Evolutionary conservation across 2,797 vertebrate genomes (phyloP).

Genomic region (Champsocephalus gunnari): DNA sequence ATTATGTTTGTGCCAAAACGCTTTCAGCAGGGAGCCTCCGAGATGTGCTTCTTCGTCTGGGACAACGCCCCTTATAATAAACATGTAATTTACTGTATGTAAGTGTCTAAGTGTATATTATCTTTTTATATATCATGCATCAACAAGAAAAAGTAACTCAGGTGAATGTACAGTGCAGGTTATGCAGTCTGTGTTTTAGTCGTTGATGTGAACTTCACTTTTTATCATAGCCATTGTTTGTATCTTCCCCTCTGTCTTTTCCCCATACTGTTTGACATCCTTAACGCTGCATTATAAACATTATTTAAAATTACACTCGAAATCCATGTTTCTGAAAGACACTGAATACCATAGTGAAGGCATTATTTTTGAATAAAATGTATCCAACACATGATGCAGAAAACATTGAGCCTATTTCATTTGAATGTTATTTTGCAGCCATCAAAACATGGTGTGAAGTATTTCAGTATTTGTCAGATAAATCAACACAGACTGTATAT

Average conservation of each 20-base stretch:
- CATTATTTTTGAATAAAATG: neutral
- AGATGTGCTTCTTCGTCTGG: slow-evolving; percentile 48
- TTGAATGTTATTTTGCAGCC: neutral
- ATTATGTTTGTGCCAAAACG: slow-evolving; percentile 69
- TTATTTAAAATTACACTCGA: neutral
- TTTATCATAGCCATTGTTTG: no score
- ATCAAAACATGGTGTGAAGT: no score
- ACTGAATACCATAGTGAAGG: neutral
- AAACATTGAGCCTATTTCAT: neutral
- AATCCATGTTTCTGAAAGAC: neutral
- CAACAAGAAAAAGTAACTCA: no score
- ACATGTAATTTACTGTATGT: neutral
- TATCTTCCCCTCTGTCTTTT: no score
- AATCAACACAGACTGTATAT: no score
- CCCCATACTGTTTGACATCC: neutral
- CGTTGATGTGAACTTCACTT: neutral
- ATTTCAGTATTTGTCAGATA: no score
- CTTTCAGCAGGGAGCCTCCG: slow-evolving; percentile 42
- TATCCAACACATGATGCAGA: neutral
- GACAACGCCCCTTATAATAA: slow-evolving; percentile 62
- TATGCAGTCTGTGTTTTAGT: no score
- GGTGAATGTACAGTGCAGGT: neutral
- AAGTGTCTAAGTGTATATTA: no score
- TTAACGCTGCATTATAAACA: neutral
- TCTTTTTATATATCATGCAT: neutral